These are phyloP conservation scores for Noctua fimbriata DNA, from an alignment of 2,888 invertebrate species.

Conservation along the genomic window DNA sequence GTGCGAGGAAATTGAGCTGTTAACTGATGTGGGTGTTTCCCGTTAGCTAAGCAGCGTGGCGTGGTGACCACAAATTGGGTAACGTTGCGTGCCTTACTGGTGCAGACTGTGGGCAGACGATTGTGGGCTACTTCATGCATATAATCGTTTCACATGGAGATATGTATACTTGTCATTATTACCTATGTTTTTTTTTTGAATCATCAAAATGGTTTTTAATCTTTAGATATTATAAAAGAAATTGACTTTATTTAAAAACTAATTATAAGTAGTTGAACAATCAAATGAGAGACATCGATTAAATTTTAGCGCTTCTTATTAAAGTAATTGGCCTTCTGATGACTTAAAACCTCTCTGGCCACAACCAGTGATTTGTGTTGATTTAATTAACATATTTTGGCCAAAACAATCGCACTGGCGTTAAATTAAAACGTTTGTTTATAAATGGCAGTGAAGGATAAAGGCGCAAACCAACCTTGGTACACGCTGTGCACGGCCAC, in stretches of 20 bases:
- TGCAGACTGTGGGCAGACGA: neutral
- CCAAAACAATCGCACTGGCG: neutral
- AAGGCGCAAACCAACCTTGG: no score
- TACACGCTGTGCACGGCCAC: no score
- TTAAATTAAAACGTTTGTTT: slow-evolving; percentile 7
- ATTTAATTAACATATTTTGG: neutral
- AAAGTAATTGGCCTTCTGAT: neutral
- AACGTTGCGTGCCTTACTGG: neutral
- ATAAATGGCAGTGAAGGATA: neutral
- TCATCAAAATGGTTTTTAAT: neutral
- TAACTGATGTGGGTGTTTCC: neutral
- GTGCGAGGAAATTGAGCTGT: neutral
- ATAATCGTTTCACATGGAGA: neutral
- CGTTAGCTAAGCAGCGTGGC: neutral
- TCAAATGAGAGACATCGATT: neutral
- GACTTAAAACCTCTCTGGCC: neutral
- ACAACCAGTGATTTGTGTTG: neutral
- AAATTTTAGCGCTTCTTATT: neutral
- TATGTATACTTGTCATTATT: neutral
- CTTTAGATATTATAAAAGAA: neutral
- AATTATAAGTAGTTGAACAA: no score
- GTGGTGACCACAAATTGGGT: slow-evolving; percentile 15
- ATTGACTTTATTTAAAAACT: neutral
- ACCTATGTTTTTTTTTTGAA: neutral
- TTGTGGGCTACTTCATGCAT: neutral